Conservation (phyloP, 2,797 vertebrate species). For the Rhinichthys osculus region DNA sequence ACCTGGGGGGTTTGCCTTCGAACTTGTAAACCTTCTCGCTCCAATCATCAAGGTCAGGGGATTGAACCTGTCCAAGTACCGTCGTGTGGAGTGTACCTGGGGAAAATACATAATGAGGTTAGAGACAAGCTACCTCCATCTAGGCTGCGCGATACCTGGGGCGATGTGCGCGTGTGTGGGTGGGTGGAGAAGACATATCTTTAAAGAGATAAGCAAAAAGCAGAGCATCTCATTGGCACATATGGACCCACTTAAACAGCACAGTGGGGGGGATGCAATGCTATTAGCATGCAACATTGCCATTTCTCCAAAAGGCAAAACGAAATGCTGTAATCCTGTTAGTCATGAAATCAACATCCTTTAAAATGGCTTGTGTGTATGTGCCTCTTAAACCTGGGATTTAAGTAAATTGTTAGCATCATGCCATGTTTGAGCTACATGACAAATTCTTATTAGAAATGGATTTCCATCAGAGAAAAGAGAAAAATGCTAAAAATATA, state of each 20-base stretch:
- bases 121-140: constrained; percentile 55
- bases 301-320: constrained; percentile 67
- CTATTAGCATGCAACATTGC: constrained; percentile 61
- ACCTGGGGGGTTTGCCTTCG: constrained; percentile 86
- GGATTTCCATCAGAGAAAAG: constrained; percentile 69
- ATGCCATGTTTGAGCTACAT: constrained; percentile 67
- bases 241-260: constrained; percentile 67
- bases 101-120: constrained; percentile 62
- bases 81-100: constrained; percentile 83
- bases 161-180: constrained; percentile 34
- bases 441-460: constrained; percentile 73
- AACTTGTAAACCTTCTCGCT: constrained; percentile 86
- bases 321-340: constrained; percentile 74
- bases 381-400: constrained; percentile 71
- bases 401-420: constrained; percentile 74
- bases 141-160: constrained; percentile 46
- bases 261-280: constrained; percentile 62
- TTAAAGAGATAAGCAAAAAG: constrained; percentile 64
- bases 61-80: constrained; percentile 82
- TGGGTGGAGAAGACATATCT: constrained; percentile 55
- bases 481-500: constrained; percentile 70
- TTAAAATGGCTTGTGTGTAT: constrained; percentile 72
- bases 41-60: constrained; percentile 91
- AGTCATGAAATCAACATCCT: constrained; percentile 75
- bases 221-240: constrained; percentile 62